A percentile compares a stretch with the other conserved stretches of the same genome.
These are phyloP conservation scores for Takifugu rubripes DNA, from an alignment of 2,797 vertebrate genomes.

Conservation along the genomic window DNA sequence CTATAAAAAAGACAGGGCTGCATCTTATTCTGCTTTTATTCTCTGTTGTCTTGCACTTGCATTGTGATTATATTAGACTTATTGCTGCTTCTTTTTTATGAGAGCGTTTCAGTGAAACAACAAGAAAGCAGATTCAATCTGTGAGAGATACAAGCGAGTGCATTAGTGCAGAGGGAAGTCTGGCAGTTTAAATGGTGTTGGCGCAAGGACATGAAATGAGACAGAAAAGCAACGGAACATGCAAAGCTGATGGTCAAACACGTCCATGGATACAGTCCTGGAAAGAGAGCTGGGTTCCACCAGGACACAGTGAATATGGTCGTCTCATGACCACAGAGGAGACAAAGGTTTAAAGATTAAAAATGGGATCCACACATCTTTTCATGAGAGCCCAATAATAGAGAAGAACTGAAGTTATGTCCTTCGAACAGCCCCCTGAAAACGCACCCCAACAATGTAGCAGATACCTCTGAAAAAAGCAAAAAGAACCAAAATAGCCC, in stretches of 20 bases:
- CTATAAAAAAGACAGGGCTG: too few relatives aligned
- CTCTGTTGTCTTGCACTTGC: too few relatives aligned
- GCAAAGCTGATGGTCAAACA: conserved; percentile 64
- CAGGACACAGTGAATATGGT: conserved; percentile 37
- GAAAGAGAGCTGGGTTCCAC: conserved; percentile 32
- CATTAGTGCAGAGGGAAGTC: conserved; percentile 50
- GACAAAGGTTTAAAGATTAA: conserved; percentile 2
- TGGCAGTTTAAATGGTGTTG: conserved; percentile 44
- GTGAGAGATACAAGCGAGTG: conserved; percentile 29
- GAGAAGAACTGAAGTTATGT: too few relatives aligned
- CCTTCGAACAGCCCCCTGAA: too few relatives aligned
- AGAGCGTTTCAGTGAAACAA: conserved; percentile 17
- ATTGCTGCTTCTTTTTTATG: too few relatives aligned
- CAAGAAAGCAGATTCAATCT: conserved; percentile 30
- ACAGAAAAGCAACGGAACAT: conserved; percentile 45
- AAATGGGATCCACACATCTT: background rate
- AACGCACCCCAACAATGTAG: too few relatives aligned
- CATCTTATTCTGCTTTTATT: too few relatives aligned
- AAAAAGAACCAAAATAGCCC: conserved; percentile 12
- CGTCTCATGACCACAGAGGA: conserved; percentile 20
- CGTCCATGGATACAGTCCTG: conserved; percentile 36
- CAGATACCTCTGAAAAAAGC: too few relatives aligned
- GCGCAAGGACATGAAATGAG: conserved; percentile 34
- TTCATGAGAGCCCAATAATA: background rate
- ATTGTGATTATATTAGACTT: too few relatives aligned